A percentile compares a stretch with the other conserved stretches of the same genome.
Conservation (phyloP, 2,888 invertebrate genomes). For the Marasmarcha lunaedactyla region DNA sequence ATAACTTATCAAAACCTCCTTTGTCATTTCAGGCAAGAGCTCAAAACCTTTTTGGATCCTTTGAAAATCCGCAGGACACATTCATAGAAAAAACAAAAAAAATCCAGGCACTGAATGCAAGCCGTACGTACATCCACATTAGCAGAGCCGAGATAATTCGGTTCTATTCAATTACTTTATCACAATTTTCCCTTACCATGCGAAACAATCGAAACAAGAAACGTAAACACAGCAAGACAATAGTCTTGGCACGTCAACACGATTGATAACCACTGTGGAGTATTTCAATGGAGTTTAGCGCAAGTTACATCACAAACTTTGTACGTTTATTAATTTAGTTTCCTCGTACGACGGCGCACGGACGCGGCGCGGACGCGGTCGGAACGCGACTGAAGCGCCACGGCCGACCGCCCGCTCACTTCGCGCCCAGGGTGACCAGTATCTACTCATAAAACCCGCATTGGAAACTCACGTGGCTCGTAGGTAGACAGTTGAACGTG, state of each 20-base stretch:
- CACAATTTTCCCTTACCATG: conserved; percentile 1
- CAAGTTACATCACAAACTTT: conserved; percentile 37
- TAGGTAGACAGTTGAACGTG: neutral
- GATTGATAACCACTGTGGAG: neutral
- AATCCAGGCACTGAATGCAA: neutral
- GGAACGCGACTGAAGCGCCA: conserved; percentile 22
- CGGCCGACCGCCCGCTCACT: conserved; percentile 56
- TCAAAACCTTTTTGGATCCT: too few species aligned
- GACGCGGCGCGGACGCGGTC: conserved; percentile 20
- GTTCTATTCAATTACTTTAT: neutral
- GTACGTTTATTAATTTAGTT: conserved; percentile 11
- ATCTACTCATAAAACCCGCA: conserved; percentile 10
- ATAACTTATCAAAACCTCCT: too few species aligned
- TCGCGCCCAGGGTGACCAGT: conserved; percentile 31
- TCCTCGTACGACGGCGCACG: neutral
- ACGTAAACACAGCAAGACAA: conserved; percentile 42
- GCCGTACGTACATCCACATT: neutral
- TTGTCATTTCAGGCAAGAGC: too few species aligned
- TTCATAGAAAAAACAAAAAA: conserved; percentile 1
- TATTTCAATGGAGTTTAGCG: neutral
- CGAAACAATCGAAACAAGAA: conserved; percentile 26
- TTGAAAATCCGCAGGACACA: neutral
- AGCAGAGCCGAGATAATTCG: neutral
- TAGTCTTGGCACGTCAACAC: conserved; percentile 17
- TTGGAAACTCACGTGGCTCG: neutral